phyloP scores from a whole-genome alignment of 2,888 invertebrate species.

The Alviniconcha strummeri region DNA sequence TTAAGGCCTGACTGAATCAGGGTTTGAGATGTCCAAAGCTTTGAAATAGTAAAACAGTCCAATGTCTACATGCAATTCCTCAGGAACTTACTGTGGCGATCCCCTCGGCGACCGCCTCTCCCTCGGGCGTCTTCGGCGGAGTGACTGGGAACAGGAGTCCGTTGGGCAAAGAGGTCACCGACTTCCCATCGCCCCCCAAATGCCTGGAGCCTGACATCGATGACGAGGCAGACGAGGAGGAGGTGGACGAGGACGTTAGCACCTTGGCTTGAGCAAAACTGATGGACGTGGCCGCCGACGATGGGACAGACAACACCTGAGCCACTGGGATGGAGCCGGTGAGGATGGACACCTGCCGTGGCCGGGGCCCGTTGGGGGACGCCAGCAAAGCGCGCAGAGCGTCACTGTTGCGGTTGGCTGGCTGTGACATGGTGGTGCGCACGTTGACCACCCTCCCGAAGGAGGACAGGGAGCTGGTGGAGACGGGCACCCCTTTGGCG shows the following conservation, averaged over 20 bases:
- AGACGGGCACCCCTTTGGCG: background rate
- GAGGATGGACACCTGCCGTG: conserved; percentile 12
- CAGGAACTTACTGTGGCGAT: conserved; percentile 16
- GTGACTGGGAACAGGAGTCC: conserved; percentile 66
- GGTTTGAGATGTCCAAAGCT: too few relatives aligned
- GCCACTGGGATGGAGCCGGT: conserved; percentile 12
- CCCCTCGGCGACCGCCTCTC: conserved; percentile 48
- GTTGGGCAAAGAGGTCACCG: conserved; percentile 46
- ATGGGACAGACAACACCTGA: conserved; percentile 1
- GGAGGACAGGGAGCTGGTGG: background rate
- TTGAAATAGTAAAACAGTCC: too few relatives aligned
- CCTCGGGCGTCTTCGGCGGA: conserved; percentile 67
- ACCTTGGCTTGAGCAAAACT: conserved; percentile 11
- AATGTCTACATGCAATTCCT: background rate
- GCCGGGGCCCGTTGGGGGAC: background rate
- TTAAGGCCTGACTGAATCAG: too few relatives aligned
- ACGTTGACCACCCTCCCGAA: conserved; percentile 24
- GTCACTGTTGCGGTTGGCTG: conserved; percentile 19
- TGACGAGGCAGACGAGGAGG: background rate
- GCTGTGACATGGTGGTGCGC: background rate
- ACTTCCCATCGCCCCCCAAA: conserved; percentile 9
- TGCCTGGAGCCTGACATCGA: background rate
- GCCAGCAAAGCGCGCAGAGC: conserved; percentile 33
- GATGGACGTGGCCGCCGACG: background rate
- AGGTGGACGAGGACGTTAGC: background rate